Base-by-base conservation (phyloP, 2,888 invertebrate species). In the Eupithecia dodoneata region DNA sequence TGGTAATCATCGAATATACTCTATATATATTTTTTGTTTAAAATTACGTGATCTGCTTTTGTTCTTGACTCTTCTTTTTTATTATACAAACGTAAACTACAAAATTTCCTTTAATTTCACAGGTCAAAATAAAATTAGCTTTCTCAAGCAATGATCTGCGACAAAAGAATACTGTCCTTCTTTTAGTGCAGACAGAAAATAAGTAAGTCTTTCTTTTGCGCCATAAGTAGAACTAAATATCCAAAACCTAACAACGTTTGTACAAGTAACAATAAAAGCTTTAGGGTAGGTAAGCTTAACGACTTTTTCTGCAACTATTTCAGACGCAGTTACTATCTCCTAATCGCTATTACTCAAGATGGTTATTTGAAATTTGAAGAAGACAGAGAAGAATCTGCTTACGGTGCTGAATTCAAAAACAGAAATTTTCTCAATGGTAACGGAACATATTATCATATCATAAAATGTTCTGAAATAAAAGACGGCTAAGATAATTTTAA, bases 351-450 rank as follows among this genome's bases (percentile, higher is more conserved):
- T 75, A 98, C 97, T 72, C 96, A 97, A 76, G 98, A 98, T 84
- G 98, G 98, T 2, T 97, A 97, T 89, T 92, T 98, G 69, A 97
- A 97, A 80, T 97, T 98, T 85, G 97, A 98, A 91, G 98, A 98
- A 92, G 98, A 98, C 86, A 96, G 97, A 52, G 98, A 98, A 87
- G 97, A 97, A 9, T 94, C 96, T 15, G 96, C 97, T 0, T 97
- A 96, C 84, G 97, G 97, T 0, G 97, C 97, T 2, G 97, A 97
- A 84, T 96, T 98, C 18, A 96, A 96, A 83, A 97, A 97, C 81
- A 96, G 97, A 83, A 97, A 97, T 88, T 98, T 98, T 90, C 95
- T 98, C 1, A 98, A 98, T 86, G 97, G 97, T 98, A 83, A 96
- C 95, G 15, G 9, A 59, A 52, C 52, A 52, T 52, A 52, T 2